Evolutionary conservation across 1,140 invertebrate genomes (phyloP).

Genomic region (Pogonus chalceus): DNA sequence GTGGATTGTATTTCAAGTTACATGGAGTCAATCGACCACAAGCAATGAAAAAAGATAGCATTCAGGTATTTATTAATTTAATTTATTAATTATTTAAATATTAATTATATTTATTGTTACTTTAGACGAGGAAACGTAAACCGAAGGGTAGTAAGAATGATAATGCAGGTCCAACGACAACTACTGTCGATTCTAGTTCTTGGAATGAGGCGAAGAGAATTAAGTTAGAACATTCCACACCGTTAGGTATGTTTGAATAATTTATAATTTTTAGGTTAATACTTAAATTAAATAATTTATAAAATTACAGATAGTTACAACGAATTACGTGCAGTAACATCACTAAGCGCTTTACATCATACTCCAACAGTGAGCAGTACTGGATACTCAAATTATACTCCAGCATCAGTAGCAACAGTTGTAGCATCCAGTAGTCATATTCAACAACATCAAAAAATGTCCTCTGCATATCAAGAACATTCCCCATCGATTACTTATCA

Average conservation of each 20-base stretch:
- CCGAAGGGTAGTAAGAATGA: slow-evolving; percentile 57
- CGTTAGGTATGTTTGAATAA: slow-evolving; percentile 18
- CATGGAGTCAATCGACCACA: slow-evolving; percentile 78
- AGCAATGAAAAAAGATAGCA: slow-evolving; percentile 93
- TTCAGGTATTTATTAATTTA: slow-evolving; percentile 51
- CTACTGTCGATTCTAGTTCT: not conserved
- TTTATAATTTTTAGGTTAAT: slow-evolving; percentile 5
- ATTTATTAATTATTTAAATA: slow-evolving; percentile 3
- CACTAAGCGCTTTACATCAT: slow-evolving; percentile 20
- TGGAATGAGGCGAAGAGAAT: slow-evolving; percentile 15
- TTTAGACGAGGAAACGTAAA: slow-evolving; percentile 83
- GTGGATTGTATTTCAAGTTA: slow-evolving; percentile 86
- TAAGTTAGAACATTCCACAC: slow-evolving; percentile 24
- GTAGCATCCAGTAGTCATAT: slow-evolving; percentile 1
- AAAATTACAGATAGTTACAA: slow-evolving; percentile 31
- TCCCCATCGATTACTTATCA: slow-evolving; percentile 1
- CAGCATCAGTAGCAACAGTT: slow-evolving; percentile 13
- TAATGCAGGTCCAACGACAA: not conserved
- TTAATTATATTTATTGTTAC: slow-evolving; percentile 18
- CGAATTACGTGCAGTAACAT: slow-evolving; percentile 27
- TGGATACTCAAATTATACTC: slow-evolving; percentile 13
- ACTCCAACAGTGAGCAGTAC: slow-evolving; percentile 18
- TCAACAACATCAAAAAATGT: slow-evolving; percentile 9
- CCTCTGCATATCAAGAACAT: slow-evolving; percentile 23
- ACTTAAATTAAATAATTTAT: slow-evolving; percentile 6